phyloP scores from a whole-genome alignment of 1,140 invertebrate species.

The Drosophila santomea region DNA sequence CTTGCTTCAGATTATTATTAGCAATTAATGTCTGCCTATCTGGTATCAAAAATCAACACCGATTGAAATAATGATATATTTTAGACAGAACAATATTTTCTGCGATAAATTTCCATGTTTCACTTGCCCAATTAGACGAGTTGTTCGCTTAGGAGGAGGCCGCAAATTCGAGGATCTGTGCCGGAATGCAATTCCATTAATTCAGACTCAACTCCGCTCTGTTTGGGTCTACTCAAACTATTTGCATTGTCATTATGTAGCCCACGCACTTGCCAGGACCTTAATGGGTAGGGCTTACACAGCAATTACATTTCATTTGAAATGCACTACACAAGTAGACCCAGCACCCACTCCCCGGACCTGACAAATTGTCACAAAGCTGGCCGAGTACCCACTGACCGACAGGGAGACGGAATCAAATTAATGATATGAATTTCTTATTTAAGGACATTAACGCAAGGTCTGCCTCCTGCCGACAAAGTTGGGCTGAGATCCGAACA shows the following conservation, averaged over 20 bases:
- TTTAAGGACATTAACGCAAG: conserved; percentile 65
- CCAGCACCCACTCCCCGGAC: conserved; percentile 18
- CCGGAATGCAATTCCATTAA: conserved; percentile 51
- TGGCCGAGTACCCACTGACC: background rate
- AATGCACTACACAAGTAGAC: conserved; percentile 40
- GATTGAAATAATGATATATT: background rate
- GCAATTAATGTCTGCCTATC: background rate
- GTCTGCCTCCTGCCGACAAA: conserved; percentile 5
- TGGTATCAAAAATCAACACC: no score
- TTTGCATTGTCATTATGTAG: conserved; percentile 42
- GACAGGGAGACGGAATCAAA: conserved; percentile 55
- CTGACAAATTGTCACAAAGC: conserved; percentile 47
- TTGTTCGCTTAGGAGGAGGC: conserved; percentile 3
- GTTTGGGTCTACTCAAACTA: conserved; percentile 42
- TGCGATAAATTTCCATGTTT: background rate
- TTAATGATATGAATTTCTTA: conserved; percentile 78
- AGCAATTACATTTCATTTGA: conserved; percentile 69
- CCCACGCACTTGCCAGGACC: conserved; percentile 37
- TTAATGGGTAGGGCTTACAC: conserved; percentile 44
- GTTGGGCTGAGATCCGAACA: background rate
- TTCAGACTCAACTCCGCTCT: conserved; percentile 9
- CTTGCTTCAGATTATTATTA: conserved; percentile 14
- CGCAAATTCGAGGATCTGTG: conserved; percentile 24
- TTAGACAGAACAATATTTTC: background rate
- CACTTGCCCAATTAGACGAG: conserved; percentile 17